Conservation (phyloP, 2,113 vertebrate genomes). For the Anarhynchus alexandrinus region DNA sequence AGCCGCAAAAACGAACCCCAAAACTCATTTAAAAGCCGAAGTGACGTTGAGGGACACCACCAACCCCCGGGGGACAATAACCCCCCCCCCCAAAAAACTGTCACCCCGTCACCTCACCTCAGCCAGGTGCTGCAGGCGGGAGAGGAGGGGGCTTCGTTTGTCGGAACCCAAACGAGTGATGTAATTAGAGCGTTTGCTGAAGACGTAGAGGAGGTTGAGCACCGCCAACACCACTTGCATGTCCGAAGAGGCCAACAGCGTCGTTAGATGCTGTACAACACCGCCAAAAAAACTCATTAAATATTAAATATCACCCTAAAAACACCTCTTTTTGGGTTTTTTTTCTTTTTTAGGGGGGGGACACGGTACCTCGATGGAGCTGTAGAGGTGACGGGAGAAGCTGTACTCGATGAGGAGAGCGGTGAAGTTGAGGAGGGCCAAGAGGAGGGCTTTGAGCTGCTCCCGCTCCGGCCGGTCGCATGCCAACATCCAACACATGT, state of each 20-base stretch:
- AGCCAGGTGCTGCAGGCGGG: constrained; percentile 92
- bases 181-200: constrained; percentile 97
- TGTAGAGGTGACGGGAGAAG: constrained; percentile 96
- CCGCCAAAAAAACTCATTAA: too few species aligned
- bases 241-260: constrained; percentile 93
- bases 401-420: constrained; percentile 96
- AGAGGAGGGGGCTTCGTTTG: constrained; percentile 90
- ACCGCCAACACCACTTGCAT: constrained; percentile 98
- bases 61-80: not conserved
- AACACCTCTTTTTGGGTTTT: too few species aligned
- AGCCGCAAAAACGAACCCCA: not conserved
- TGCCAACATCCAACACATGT: constrained; percentile 93
- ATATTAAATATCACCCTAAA: not conserved
- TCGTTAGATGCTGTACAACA: constrained; percentile 86
- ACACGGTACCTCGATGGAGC: constrained; percentile 86
- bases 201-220: constrained; percentile 96
- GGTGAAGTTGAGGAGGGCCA: constrained; percentile 96
- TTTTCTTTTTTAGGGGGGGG: too few species aligned
- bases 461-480: constrained; percentile 90
- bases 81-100: not conserved
- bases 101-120: constrained; percentile 79
- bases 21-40: too few species aligned
- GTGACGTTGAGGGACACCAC: too few species aligned
- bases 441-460: constrained; percentile 89
- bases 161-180: constrained; percentile 94